phyloP scores from a whole-genome alignment of 2,797 vertebrate genomes.

The Heliangelus exortis region DNA sequence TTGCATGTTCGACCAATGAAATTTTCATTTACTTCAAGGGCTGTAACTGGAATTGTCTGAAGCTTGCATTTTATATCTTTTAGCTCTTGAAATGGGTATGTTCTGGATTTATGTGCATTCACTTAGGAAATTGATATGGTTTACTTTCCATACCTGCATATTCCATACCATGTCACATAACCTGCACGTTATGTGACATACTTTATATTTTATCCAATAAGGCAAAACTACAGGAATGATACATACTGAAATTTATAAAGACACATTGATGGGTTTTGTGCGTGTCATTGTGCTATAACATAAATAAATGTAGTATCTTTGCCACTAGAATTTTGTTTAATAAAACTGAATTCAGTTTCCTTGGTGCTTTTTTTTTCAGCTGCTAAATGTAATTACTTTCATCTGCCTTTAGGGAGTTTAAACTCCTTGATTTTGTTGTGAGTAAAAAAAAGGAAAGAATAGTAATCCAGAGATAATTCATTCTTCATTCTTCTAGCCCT shows the following conservation, averaged over 20 bases:
- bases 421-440: background rate
- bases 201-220: background rate
- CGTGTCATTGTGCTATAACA: background rate
- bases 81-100: background rate
- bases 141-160: background rate
- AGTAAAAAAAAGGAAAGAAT: background rate
- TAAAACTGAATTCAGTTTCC: background rate
- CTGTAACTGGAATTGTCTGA: background rate
- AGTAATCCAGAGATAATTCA: background rate
- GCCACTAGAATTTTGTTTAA: background rate
- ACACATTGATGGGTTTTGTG: background rate
- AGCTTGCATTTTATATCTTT: background rate
- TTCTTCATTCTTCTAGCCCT: background rate
- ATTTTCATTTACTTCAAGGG: background rate
- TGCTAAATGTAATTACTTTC: conserved; percentile 23
- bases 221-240: background rate
- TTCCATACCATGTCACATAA: too few relatives aligned
- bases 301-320: background rate
- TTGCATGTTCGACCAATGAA: background rate
- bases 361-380: background rate
- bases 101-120: background rate
- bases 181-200: background rate
- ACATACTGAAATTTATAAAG: background rate
- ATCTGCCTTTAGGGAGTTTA: conserved; percentile 9
- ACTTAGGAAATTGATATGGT: background rate